A percentile compares a stretch with the other conserved stretches of the same genome.
These are phyloP conservation scores for Tenualosa ilisha DNA, from an alignment of 2,797 vertebrate genomes.

Conservation along the genomic window DNA sequence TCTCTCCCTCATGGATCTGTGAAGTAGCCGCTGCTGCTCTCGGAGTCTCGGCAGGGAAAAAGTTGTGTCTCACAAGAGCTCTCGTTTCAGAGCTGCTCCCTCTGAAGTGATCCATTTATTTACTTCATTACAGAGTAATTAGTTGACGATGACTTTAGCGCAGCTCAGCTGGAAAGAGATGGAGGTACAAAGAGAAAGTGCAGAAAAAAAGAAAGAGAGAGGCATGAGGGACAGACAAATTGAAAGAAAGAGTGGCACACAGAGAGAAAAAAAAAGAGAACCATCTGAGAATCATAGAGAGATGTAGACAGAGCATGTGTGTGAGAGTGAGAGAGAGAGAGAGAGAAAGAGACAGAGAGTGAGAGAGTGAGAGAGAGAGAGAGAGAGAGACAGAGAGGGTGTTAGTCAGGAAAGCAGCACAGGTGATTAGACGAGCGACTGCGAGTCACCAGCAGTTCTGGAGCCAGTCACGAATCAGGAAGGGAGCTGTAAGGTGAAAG, in stretches of 20 bases:
- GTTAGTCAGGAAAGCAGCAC: neutral
- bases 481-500: neutral
- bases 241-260: neutral
- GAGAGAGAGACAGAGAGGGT: neutral
- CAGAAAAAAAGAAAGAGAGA: neutral
- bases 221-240: neutral
- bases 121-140: slow-evolving; percentile 40
- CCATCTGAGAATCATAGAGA: neutral
- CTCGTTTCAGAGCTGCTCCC: slow-evolving; percentile 2
- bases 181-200: neutral
- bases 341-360: neutral
- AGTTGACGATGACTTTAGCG: neutral
- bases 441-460: neutral
- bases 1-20: too few relatives aligned
- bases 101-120: slow-evolving; percentile 33
- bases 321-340: neutral
- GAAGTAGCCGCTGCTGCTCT: too few relatives aligned
- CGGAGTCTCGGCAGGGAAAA: neutral
- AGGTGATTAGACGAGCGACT: neutral
- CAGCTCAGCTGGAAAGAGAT: neutral
- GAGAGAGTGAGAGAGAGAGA: neutral
- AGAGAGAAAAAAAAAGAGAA: neutral
- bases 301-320: neutral
- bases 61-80: neutral
- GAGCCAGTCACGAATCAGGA: neutral